Evolutionary conservation across 2,888 invertebrate species (phyloP), one percentile per base, ranked within the genome.

Genomic region (Nephrotoma flavescens): DNA sequence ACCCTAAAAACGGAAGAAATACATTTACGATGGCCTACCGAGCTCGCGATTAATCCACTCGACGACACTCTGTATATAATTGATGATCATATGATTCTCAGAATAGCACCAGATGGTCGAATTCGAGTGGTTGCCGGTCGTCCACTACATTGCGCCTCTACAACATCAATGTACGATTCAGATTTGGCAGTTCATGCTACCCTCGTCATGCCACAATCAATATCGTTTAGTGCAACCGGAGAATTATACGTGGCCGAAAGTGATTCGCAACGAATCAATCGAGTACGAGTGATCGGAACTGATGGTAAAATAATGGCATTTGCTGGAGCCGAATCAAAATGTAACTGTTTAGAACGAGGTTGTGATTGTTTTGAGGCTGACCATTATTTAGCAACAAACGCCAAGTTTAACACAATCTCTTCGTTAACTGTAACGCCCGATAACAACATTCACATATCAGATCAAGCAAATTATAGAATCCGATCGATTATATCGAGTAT

Each of bases 51-150:
- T 45, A 98, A 98, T 91, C 99, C 98, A 0, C 92, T 98, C 86
- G 98, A 99, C 90, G 97, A 98, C 91, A 96, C 97, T 0, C 92
- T 99, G 42, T 97, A 99, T 90, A 97, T 99, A 88, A 97, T 99
- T 86, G 99, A 99, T 89, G 97, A 98, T 90, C 98, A 98, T 90
- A 97, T 98, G 96, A 96, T 97, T 86, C 93, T 98, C 12, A 96
- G 98, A 90, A 93, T 98, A 92, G 98, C 98, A 1, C 95, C 96
- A 0, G 98, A 98, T 91, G 96, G 97, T 12, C 93, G 97, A 87
- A 96, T 98, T 0, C 96, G 97, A 89, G 97, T 98, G 0, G 96
- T 98, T 15, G 98, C 98, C 4, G 99, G 99, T 6, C 94, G 97
- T 86, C 98, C 98, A 0, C 92, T 98, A 0, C 98, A 98, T 90